A percentile compares a stretch with the other conserved stretches of the same genome.
These are phyloP conservation scores for Poeciliopsis turrubarensis DNA, from an alignment of 2,113 vertebrate genomes.

Conservation along the genomic window DNA sequence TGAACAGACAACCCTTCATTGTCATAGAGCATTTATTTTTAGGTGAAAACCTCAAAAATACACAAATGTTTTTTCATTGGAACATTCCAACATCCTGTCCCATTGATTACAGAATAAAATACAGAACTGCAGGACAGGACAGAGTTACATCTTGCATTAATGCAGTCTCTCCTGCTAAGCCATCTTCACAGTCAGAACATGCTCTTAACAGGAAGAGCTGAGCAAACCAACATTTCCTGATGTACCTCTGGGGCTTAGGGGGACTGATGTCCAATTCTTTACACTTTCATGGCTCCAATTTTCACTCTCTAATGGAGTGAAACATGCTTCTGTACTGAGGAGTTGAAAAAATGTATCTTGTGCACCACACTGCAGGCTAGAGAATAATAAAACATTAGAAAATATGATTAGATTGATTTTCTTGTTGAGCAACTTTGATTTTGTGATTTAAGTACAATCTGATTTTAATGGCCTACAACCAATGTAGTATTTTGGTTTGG, in stretches of 20 bases:
- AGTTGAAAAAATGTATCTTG: slow-evolving; percentile 10
- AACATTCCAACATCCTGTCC: not conserved
- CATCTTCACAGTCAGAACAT: slow-evolving; percentile 55
- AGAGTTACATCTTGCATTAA: slow-evolving; percentile 56
- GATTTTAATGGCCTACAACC: not conserved
- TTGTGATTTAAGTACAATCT: slow-evolving; percentile 24
- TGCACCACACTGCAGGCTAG: slow-evolving; percentile 24
- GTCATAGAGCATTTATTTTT: too few relatives aligned
- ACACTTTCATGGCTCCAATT: slow-evolving; percentile 68
- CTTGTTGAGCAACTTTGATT: slow-evolving; percentile 23
- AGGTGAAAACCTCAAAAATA: slow-evolving; percentile 22
- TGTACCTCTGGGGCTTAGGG: slow-evolving; percentile 57
- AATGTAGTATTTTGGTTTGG: not conserved
- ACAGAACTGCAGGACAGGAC: slow-evolving; percentile 2
- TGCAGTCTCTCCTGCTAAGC: slow-evolving; percentile 39
- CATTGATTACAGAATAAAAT: slow-evolving; percentile 11
- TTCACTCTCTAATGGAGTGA: slow-evolving; percentile 72
- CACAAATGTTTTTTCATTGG: slow-evolving; percentile 22
- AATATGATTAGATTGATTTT: not conserved
- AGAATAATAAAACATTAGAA: slow-evolving; percentile 7
- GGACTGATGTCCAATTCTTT: slow-evolving; percentile 71
- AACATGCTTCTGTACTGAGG: slow-evolving; percentile 59
- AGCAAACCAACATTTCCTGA: slow-evolving; percentile 49
- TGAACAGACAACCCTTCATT: not conserved
- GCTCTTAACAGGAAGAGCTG: slow-evolving; percentile 53